Evolutionary conservation across 2,888 invertebrate genomes (phyloP), one percentile per base, ranked within the genome.

Genomic region (Stomorhina lunata): DNA sequence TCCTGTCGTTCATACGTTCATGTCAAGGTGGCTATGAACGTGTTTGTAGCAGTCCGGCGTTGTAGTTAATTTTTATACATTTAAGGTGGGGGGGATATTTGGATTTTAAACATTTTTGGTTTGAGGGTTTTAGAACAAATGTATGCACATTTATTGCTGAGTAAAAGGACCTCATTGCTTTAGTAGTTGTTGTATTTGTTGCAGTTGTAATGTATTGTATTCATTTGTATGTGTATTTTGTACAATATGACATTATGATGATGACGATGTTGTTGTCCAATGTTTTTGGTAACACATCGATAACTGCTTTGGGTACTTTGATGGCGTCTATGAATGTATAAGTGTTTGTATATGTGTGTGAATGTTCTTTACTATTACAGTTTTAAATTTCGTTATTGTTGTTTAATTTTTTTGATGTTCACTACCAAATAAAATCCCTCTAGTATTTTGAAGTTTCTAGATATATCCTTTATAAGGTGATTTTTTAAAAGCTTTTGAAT

Each of bases 181-280:
- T 69, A 53, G 40, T 61, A 61, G 57, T 68, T 68, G 9, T 50
- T 12, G 43, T 43, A 2, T 2, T 27, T 63, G 29, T 29, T 57
- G 27, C n/a, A 37, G 37, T 40, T 43, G 15, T 20, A n/a, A n/a
- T 50, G 6, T 61, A 37, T 61, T 55, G 22, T 66, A 76, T 68
- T 61, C 59, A 61, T 45, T n/a, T 45, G 20, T 27, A 32, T 22
- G 43, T 32, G 22, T 17, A 12, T n/a, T n/a, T 61, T 50, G 37
- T 50, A 77, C 78, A 63, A 78, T 73, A 75, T 79, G 81, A 79
- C 69, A 79, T 81, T 78, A 69, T 69, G 50, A 73, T 81, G 72
- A 72, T 77, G 75, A 73, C 59, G 66, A 66, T 48, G 72, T 69
- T 34, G 73, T 20, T 63, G 63, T 68, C 80, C 73, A 68, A 68